phyloP scores from a whole-genome alignment of 2,888 invertebrate genomes.

The Cephus spinipes region DNA sequence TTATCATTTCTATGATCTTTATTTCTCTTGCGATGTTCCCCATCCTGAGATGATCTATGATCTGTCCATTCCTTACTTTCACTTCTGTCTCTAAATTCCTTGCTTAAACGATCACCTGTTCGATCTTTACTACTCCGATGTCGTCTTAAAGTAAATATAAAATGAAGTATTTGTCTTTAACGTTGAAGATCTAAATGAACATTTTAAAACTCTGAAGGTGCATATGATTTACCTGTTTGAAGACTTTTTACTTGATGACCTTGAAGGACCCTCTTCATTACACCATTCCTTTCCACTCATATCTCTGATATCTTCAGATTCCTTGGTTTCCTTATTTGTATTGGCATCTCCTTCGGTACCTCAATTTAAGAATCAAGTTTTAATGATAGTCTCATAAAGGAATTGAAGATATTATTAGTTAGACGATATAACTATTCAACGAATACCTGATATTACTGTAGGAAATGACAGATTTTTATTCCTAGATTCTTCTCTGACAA shows the following conservation, averaged over 20 bases:
- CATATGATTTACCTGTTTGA: slow-evolving; percentile 12
- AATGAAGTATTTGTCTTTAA: slow-evolving; percentile 4
- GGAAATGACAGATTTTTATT: slow-evolving; percentile 35
- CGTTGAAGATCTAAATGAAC: background rate
- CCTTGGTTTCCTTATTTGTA: background rate
- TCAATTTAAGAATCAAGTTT: background rate
- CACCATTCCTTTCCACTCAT: background rate
- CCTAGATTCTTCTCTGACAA: slow-evolving; percentile 59
- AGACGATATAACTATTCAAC: background rate
- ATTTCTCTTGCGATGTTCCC: slow-evolving; percentile 23
- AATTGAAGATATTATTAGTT: background rate
- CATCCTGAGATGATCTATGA: slow-evolving; percentile 23
- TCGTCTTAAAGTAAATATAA: slow-evolving; percentile 31
- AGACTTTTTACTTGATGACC: slow-evolving; percentile 8
- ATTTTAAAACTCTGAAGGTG: background rate
- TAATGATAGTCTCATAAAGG: background rate
- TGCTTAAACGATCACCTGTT: slow-evolving; percentile 35
- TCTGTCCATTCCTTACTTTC: slow-evolving; percentile 18
- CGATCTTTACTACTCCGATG: slow-evolving; percentile 43
- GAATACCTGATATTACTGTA: background rate
- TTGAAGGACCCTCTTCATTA: background rate
- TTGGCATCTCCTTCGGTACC: background rate
- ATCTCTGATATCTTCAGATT: background rate
- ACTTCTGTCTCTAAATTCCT: slow-evolving; percentile 28
- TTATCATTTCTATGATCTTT: slow-evolving; percentile 27